Conservation (phyloP, 2,797 vertebrate genomes). For the Bucorvus abyssinicus region DNA sequence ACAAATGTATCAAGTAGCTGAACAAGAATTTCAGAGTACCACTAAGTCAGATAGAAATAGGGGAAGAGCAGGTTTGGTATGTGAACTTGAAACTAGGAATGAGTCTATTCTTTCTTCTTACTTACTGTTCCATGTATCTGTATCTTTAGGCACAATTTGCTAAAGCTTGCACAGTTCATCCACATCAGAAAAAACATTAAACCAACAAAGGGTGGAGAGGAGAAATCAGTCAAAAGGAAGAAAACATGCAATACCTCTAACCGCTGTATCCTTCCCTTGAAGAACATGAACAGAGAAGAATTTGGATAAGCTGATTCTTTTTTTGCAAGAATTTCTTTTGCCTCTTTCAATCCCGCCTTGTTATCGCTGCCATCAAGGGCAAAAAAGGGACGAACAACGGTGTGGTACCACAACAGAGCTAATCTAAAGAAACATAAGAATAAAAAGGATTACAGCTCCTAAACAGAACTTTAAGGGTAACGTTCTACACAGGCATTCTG, state of each 20-base stretch:
- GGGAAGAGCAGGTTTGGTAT: not conserved
- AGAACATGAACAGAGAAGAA: slow-evolving; percentile 98
- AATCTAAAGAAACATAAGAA: slow-evolving; percentile 76
- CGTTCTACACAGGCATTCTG: not conserved
- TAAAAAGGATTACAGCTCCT: slow-evolving; percentile 26
- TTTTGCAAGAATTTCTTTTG: slow-evolving; percentile 91
- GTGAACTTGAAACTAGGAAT: not conserved
- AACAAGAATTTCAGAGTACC: not conserved
- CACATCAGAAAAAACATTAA: not conserved
- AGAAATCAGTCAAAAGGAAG: not conserved
- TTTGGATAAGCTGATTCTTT: slow-evolving; percentile 93
- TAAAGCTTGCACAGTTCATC: not conserved
- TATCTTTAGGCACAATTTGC: not conserved
- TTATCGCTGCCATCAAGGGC: slow-evolving; percentile 93
- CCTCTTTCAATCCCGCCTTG: slow-evolving; percentile 88
- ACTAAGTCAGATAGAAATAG: not conserved
- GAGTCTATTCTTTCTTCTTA: not conserved
- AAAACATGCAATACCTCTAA: slow-evolving; percentile 85
- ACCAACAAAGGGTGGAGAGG: not conserved
- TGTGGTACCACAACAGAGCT: slow-evolving; percentile 97
- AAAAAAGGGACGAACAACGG: slow-evolving; percentile 97
- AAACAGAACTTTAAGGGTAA: not conserved
- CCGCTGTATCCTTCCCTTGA: slow-evolving; percentile 96
- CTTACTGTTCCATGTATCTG: not conserved
- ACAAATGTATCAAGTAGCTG: not conserved